Evolutionary conservation across 1,140 invertebrate genomes (phyloP), one percentile per base, ranked within the genome.

Genomic region (Homalodisca vitripennis): DNA sequence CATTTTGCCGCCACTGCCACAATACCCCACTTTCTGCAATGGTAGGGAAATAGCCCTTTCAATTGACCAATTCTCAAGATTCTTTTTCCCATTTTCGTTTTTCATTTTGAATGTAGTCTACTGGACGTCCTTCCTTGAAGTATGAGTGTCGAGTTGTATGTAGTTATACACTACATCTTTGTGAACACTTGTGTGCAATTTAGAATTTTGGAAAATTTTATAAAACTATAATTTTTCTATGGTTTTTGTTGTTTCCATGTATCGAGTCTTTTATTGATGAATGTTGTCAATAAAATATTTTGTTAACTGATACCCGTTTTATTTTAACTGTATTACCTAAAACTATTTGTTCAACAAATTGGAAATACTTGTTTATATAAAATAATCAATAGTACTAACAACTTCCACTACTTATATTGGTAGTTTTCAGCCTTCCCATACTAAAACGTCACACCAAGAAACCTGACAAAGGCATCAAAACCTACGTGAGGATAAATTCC

Each of bases 11-110:
- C 67, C 73, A 1, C 73, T 75, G 34, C 88, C 89, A 3, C 91
- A 93, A 76, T 94, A 93, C 79, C 89, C 91, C 67, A 92, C 90
- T 14, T 93, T 91, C 79, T 93, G 92, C 78, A 85, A 91, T 77
- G 92, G 92, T 60, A 86, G 90, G 75, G 90, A 91, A 77, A 92
- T 91, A 70, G 92, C 92, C 27, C 82, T 95, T 71, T 92, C 88
- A 79, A 93, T 94, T 74, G 92, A 94, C 81, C 89, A 92, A 77
- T 87, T 92, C 77, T 93, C 92, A 34, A 83, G 92, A 77, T 91
- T 93, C 79, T 92, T 94, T 79, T 94, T 94, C 73, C 92, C 92
- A 2, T 92, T 92, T 77, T 92, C 92, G 6, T 95, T 95, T 80
- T 88, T 94, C 74, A 89, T 94, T 74, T 83, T 95, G 20, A 94